phyloP scores from a whole-genome alignment of 1,140 invertebrate species.

The Neotoxoptera formosana region DNA sequence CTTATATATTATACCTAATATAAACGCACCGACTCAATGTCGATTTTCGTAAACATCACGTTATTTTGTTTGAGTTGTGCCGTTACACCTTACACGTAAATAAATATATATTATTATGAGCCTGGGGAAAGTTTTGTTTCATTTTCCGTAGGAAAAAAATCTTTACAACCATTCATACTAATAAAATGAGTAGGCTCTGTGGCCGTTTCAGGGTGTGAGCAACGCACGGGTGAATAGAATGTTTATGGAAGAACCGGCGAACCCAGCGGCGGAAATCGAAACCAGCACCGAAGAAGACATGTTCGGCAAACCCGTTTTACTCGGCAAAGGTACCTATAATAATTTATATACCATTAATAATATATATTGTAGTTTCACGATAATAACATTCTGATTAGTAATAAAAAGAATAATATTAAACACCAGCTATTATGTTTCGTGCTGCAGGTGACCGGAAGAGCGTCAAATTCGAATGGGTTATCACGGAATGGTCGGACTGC shows the following conservation, averaged over 20 bases:
- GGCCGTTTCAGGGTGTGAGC: slow-evolving; percentile 64
- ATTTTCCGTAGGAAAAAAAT: slow-evolving; percentile 12
- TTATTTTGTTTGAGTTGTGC: slow-evolving; percentile 6
- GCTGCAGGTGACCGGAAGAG: slow-evolving; percentile 65
- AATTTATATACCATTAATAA: too few species aligned
- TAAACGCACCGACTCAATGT: not conserved
- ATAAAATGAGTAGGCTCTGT: slow-evolving; percentile 64
- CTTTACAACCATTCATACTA: slow-evolving; percentile 37
- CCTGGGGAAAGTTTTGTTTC: slow-evolving; percentile 39
- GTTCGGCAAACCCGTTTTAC: slow-evolving; percentile 48
- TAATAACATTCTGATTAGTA: not conserved
- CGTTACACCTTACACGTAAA: not conserved
- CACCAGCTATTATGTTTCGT: too few species aligned
- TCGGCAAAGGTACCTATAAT: slow-evolving; percentile 59
- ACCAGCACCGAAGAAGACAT: slow-evolving; percentile 42
- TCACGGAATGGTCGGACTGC: slow-evolving; percentile 85
- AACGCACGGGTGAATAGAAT: slow-evolving; percentile 61
- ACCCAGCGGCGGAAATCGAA: slow-evolving; percentile 39
- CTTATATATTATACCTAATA: not conserved
- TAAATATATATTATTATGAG: not conserved
- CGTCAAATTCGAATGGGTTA: slow-evolving; percentile 79
- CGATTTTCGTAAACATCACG: not conserved
- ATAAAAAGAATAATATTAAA: not conserved
- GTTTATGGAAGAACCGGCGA: slow-evolving; percentile 59
- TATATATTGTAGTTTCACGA: not conserved